A percentile compares a stretch with the other conserved stretches of the same genome.
These are phyloP conservation scores for Pristiophorus japonicus DNA, from an alignment of 2,113 vertebrate genomes.

Conservation along the genomic window DNA sequence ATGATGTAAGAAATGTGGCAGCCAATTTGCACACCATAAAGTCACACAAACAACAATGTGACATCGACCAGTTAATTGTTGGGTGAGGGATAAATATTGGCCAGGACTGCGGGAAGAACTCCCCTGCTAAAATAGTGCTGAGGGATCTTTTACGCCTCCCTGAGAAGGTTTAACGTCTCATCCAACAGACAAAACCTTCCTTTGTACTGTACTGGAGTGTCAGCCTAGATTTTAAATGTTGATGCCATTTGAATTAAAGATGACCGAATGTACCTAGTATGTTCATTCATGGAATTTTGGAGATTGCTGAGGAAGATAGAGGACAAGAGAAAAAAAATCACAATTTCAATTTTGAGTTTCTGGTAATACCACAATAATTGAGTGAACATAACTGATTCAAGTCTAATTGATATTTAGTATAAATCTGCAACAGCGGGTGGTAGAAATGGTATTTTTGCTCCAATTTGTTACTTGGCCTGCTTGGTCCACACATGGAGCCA, in stretches of 20 bases:
- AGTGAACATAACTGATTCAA: background rate
- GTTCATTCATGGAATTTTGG: background rate
- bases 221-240: background rate
- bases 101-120: background rate
- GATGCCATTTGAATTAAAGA: background rate
- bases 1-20: background rate
- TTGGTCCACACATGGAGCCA: background rate
- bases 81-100: background rate
- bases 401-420: background rate
- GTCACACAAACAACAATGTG: background rate
- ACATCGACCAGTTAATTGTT: background rate
- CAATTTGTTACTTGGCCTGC: background rate
- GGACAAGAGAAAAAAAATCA: background rate
- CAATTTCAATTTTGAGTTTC: background rate
- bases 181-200: background rate
- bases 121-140: background rate
- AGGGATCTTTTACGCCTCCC: background rate
- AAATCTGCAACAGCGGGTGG: background rate
- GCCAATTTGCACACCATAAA: background rate
- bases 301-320: background rate
- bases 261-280: background rate
- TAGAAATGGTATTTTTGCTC: background rate
- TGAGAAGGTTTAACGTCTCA: background rate
- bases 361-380: background rate
- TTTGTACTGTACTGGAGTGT: background rate